These are phyloP conservation scores for Gryllus longicercus DNA, from an alignment of 2,888 invertebrate genomes.

Conservation along the genomic window DNA sequence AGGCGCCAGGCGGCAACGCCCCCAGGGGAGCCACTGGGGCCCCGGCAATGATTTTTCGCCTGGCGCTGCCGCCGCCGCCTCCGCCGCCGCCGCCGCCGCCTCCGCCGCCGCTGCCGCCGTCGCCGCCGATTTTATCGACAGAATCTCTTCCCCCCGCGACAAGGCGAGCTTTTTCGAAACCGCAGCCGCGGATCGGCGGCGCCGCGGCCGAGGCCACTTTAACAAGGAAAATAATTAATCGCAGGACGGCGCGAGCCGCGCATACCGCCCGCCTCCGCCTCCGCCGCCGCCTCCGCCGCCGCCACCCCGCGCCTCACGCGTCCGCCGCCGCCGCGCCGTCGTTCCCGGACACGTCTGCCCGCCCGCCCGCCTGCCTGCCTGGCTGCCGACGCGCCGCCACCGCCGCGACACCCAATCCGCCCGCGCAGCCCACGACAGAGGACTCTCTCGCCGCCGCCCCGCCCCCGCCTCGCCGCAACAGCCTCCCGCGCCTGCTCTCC, in stretches of 20 bases:
- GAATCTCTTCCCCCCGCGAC: not conserved
- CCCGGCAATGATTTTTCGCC: not conserved
- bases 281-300: too few relatives aligned
- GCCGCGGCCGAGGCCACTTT: not conserved
- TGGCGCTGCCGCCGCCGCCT: not conserved
- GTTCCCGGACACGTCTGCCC: too few relatives aligned
- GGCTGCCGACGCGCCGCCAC: too few relatives aligned
- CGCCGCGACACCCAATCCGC: too few relatives aligned
- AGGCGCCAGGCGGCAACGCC: slow-evolving; percentile 2
- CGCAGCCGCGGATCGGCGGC: not conserved
- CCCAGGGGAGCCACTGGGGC: not conserved
- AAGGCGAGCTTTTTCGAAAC: not conserved
- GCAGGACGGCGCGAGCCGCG: slow-evolving; percentile 17
- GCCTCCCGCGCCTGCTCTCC: not conserved
- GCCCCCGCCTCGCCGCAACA: not conserved
- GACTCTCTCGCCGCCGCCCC: not conserved
- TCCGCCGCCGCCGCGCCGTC: too few relatives aligned
- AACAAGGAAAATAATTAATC: slow-evolving; percentile 17
- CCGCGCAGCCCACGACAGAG: too few relatives aligned
- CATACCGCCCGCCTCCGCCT: not conserved
- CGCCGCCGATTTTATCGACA: slow-evolving; percentile 2
- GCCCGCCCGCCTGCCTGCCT: too few relatives aligned
- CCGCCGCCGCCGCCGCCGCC: not conserved
- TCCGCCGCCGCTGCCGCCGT: not conserved
- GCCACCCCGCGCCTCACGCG: too few relatives aligned